Base-by-base conservation (phyloP, 1,140 invertebrate species). In the Trichogramma pretiosum region DNA sequence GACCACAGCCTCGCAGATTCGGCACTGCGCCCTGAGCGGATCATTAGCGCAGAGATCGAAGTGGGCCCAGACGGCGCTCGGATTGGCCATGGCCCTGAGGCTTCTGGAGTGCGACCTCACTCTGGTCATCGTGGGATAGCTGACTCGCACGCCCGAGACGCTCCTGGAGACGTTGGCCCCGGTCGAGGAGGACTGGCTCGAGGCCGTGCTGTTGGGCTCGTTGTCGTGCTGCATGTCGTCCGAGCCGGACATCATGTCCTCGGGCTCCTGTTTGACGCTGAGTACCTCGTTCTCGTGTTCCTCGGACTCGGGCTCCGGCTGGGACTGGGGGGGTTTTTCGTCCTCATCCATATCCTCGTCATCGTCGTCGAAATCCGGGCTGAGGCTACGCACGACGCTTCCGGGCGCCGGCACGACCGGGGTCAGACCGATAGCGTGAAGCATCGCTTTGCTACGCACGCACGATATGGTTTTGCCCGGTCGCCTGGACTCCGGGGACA, bases 31-130 rank as follows among this genome's bases (percentile, higher is more conserved):
- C 18, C 68, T 56, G 22, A 73, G 39, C 1, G 69, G 67, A 46
- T 73, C 68, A 53, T 72, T 69, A 2, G 51, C 48, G 46, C 68
- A 70, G 1, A 72, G 52, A 48, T 72, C 68, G 39, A 73, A 73
- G 36, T 72, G 69, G 1, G 67, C 67, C 70, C 70, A 73, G 16
- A 73, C 70, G 8, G 69, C 69, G 53, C 69, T 72, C 1, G 70
- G 68, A 42, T 71, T 71, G 0, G 70, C 67, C 67, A 71, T 73
- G 4, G 68, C 69, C 17, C 68, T 52, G 2, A 70, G 50, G 46
- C 68, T 70, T 3, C 67, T 56, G 14, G 70, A 56, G 23, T 72
- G 70, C 2, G 70, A 71, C 16, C 67, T 58, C n/a, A 70, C 68
- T 13, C 67, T 46, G 0, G 50, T 55, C n/a, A 55, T 43, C 32